A percentile compares a stretch with the other conserved stretches of the same genome.
Evolutionary conservation across 30 jellyfish, hydroid and myxozoan genomes (phyloP).

Genomic region (Turritopsis dohrnii): DNA sequence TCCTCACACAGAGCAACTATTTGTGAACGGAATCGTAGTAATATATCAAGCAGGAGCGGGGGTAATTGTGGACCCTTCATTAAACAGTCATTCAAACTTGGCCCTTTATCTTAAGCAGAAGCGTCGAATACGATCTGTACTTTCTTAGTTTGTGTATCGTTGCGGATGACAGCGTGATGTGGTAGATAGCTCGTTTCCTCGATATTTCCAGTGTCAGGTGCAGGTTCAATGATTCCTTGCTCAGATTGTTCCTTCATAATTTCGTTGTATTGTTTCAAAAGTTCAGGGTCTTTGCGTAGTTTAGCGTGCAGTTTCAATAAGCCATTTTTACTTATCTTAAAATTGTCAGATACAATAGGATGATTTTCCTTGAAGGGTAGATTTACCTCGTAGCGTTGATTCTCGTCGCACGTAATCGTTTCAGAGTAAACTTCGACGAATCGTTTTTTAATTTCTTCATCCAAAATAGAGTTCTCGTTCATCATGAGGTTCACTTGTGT

Average conservation of each 20-base stretch:
- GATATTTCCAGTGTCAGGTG: neutral
- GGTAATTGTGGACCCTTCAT: neutral
- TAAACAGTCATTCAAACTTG: neutral
- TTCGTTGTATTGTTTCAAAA: neutral
- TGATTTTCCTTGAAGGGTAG: too few species aligned
- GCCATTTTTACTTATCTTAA: neutral
- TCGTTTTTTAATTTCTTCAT: too few species aligned
- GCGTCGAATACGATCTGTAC: neutral
- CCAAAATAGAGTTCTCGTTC: too few species aligned
- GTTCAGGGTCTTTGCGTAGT: neutral
- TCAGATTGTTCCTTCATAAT: neutral
- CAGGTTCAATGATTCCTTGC: neutral
- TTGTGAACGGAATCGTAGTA: conserved; percentile 9
- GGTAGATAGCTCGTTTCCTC: neutral
- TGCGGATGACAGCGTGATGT: neutral
- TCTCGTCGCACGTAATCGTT: too few species aligned
- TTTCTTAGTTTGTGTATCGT: neutral
- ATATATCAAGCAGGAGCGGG: neutral
- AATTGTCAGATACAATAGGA: too few species aligned
- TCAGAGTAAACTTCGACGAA: too few species aligned
- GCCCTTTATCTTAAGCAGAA: neutral
- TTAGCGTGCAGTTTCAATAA: neutral
- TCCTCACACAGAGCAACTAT: conserved; percentile 17
- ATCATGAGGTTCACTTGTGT: too few species aligned
- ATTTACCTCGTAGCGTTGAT: too few species aligned